Percentiles rank a stretch among this genome's conserved stretches.
phyloP scores from a whole-genome alignment of 2,797 vertebrate genomes.

The Carapus acus region DNA sequence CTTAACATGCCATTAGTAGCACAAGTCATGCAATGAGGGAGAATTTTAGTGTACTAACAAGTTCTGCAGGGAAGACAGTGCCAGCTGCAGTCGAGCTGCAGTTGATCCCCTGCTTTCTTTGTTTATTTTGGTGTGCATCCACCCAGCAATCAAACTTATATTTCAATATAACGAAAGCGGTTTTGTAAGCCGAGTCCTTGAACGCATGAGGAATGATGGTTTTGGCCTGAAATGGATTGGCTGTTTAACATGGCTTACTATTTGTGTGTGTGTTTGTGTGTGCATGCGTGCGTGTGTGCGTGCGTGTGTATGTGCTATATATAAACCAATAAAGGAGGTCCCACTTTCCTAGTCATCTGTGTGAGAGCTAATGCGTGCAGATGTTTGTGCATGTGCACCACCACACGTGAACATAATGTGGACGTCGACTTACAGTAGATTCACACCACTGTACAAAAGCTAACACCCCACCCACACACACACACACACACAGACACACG shows the following conservation, averaged over 20 bases:
- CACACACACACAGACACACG: slow-evolving; percentile 22
- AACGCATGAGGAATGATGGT: slow-evolving; percentile 52
- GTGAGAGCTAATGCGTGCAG: slow-evolving; percentile 12
- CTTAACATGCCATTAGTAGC: background rate
- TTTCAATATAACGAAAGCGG: slow-evolving; percentile 35
- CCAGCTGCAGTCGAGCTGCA: slow-evolving; percentile 8
- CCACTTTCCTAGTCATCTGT: slow-evolving; percentile 20
- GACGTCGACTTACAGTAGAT: slow-evolving; percentile 12
- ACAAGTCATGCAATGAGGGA: background rate
- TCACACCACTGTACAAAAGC: background rate
- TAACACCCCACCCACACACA: slow-evolving; percentile 22
- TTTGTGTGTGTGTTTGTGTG: slow-evolving; percentile 8
- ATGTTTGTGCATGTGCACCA: slow-evolving; percentile 11
- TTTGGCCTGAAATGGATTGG: slow-evolving; percentile 45
- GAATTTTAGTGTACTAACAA: background rate
- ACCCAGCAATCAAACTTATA: slow-evolving; percentile 1
- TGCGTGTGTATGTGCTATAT: slow-evolving; percentile 41
- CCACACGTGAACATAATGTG: background rate
- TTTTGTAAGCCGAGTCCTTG: slow-evolving; percentile 32
- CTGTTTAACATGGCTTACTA: slow-evolving; percentile 43
- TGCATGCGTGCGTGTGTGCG: slow-evolving; percentile 1
- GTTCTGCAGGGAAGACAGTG: background rate
- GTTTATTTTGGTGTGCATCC: slow-evolving; percentile 14
- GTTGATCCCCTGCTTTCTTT: slow-evolving; percentile 16
- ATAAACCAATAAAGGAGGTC: slow-evolving; percentile 42